Conservation (phyloP, 2,113 vertebrate species). For the Pomatorhinus ruficollis region DNA sequence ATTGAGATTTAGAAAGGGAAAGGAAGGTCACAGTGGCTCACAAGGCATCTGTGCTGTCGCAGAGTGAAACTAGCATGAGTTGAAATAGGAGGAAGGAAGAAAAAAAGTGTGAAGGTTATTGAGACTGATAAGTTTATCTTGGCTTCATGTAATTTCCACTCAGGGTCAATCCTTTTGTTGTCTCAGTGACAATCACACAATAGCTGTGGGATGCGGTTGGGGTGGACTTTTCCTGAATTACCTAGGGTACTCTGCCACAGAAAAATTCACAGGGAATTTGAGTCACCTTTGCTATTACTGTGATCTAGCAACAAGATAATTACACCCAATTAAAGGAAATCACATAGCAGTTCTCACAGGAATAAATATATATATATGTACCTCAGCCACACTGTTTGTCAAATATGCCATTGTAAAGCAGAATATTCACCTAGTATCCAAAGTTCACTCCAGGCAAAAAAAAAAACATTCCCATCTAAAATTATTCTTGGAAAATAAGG, state of each 20-base stretch:
- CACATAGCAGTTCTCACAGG: not conserved
- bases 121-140: constrained; percentile 52
- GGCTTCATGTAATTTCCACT: constrained; percentile 14
- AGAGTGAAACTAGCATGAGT: not conserved
- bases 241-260: not conserved
- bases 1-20: constrained; percentile 36
- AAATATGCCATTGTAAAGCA: not conserved
- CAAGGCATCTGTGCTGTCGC: constrained; percentile 1
- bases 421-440: not conserved
- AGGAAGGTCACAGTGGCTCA: constrained; percentile 26
- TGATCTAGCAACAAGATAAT: not conserved
- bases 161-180: constrained; percentile 63
- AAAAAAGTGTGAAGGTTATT: constrained; percentile 63
- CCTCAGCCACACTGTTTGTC: not conserved
- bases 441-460: not conserved
- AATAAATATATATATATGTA: not conserved
- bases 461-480: not conserved
- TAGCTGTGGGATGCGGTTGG: not conserved
- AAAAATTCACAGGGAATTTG: constrained; percentile 44
- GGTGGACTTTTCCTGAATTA: constrained; percentile 56
- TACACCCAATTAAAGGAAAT: not conserved
- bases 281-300: not conserved
- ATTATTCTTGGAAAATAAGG: not conserved
- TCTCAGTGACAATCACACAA: constrained; percentile 62
- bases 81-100: constrained; percentile 58